Conservation (phyloP, 2,797 vertebrate genomes). For the Takifugu rubripes region DNA sequence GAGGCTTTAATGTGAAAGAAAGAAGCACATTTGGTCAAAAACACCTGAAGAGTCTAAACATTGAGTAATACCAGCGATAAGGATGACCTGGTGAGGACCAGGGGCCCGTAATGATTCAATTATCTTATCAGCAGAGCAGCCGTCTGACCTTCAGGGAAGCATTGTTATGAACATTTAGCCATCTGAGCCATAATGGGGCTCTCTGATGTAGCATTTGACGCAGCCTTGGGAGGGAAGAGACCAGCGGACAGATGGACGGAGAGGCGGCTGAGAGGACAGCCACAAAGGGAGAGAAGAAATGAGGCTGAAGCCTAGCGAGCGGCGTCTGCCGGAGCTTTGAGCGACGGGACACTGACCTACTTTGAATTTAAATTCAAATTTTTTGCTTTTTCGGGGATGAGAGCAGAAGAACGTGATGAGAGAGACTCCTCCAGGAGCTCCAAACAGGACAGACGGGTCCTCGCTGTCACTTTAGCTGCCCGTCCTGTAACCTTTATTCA, state of each 20-base stretch:
- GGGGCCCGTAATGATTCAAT: no score
- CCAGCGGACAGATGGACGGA: constrained; percentile 6
- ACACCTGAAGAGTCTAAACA: no score
- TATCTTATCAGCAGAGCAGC: no score
- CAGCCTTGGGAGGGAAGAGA: no score
- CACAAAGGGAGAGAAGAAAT: constrained; percentile 46
- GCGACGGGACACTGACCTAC: constrained; percentile 57
- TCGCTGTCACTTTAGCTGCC: not conserved
- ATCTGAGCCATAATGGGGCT: no score
- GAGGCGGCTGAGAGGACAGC: constrained; percentile 22
- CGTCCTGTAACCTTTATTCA: constrained; percentile 1
- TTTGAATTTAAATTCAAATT: constrained; percentile 58
- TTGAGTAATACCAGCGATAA: no score
- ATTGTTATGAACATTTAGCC: no score
- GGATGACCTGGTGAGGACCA: no score
- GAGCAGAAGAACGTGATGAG: constrained; percentile 35
- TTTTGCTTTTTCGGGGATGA: constrained; percentile 43
- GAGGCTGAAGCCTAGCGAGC: constrained; percentile 45
- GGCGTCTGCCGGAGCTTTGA: constrained; percentile 19
- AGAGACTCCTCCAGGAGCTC: constrained; percentile 27
- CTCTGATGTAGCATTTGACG: no score
- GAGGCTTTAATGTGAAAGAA: no score
- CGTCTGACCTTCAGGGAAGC: no score
- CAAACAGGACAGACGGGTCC: constrained; percentile 19
- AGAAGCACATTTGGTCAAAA: no score